phyloP scores from a whole-genome alignment of 2,797 vertebrate species.

The Scolopax rusticola region DNA sequence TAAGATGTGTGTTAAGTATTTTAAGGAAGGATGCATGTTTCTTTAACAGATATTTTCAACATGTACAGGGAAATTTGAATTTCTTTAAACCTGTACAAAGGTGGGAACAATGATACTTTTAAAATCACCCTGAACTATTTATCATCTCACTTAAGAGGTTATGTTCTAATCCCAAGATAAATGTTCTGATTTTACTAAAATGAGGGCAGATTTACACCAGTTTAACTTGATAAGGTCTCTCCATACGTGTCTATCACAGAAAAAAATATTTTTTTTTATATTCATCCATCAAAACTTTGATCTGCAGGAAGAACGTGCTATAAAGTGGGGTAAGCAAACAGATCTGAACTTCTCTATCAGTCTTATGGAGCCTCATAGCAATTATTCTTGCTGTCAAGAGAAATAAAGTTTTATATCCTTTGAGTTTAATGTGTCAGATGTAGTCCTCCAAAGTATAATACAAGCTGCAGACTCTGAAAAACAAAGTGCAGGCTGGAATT shows the following conservation, averaged over 20 bases:
- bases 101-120: background rate
- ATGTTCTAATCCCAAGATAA: constrained; percentile 18
- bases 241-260: background rate
- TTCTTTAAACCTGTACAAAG: background rate
- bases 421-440: background rate
- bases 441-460: background rate
- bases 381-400: constrained; percentile 42
- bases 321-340: background rate
- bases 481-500: background rate
- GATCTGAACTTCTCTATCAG: constrained; percentile 6
- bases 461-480: background rate
- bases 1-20: background rate
- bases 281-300: background rate
- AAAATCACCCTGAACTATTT: background rate
- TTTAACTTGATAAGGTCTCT: background rate
- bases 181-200: background rate
- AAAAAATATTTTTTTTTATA: background rate
- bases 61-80: background rate
- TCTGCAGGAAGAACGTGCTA: background rate
- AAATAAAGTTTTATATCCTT: constrained; percentile 19
- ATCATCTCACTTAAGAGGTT: background rate
- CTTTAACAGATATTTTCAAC: background rate
- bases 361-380: constrained; percentile 2
- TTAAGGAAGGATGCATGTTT: background rate
- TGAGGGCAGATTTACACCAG: background rate